These are phyloP conservation scores for Caenorhabditis doughertyi DNA, from an alignment of 2,888 invertebrate genomes.

Conservation along the genomic window DNA sequence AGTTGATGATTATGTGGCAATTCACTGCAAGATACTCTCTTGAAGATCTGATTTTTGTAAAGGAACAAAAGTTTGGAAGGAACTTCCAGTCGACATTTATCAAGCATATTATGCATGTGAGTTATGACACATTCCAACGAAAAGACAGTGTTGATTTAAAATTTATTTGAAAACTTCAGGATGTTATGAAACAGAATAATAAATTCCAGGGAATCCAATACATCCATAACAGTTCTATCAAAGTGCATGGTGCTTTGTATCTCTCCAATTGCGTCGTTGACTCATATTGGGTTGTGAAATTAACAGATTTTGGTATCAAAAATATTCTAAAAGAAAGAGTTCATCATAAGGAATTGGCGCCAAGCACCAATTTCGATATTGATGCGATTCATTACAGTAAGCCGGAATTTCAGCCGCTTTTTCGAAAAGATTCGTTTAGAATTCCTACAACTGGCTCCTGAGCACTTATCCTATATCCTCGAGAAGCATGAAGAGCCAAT, in stretches of 20 bases:
- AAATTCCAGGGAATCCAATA: constrained; percentile 70
- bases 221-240: constrained; percentile 69
- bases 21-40: constrained; percentile 67
- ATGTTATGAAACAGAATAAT: not conserved
- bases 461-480: constrained; percentile 53
- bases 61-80: constrained; percentile 71
- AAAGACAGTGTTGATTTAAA: not conserved
- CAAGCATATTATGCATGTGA: constrained; percentile 71
- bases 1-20: constrained; percentile 68
- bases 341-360: constrained; percentile 59
- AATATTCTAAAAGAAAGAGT: constrained; percentile 63
- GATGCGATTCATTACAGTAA: constrained; percentile 59
- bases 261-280: constrained; percentile 75
- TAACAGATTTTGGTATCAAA: constrained; percentile 72
- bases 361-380: constrained; percentile 29
- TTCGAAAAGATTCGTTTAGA: constrained; percentile 37
- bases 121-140: not conserved
- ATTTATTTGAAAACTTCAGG: too few relatives aligned
- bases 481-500: constrained; percentile 58
- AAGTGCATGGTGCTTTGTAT: constrained; percentile 71
- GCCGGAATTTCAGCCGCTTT: not conserved
- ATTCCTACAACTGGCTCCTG: constrained; percentile 71
- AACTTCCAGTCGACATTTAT: constrained; percentile 75
- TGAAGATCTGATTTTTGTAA: constrained; percentile 70
- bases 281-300: constrained; percentile 74